Conservation (phyloP, 2,797 vertebrate species). For the Channa striata region DNA sequence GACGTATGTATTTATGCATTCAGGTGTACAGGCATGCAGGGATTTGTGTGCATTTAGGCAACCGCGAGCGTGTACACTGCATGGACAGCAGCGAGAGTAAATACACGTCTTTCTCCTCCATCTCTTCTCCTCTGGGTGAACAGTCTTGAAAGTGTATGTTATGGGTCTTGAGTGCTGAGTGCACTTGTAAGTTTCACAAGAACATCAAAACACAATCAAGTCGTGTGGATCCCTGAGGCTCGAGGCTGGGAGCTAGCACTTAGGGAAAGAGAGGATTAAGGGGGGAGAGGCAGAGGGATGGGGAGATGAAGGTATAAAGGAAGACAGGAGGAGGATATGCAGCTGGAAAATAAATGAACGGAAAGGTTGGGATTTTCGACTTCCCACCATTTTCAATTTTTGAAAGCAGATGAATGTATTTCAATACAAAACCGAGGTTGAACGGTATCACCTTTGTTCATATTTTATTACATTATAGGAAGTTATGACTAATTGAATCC, state of each 20-base stretch:
- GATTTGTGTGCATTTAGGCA: conserved; percentile 44
- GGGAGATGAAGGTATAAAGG: conserved; percentile 33
- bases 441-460: conserved; percentile 27
- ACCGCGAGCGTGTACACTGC: conserved; percentile 23
- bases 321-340: conserved; percentile 22
- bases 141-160: conserved; percentile 92
- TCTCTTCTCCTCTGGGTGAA: conserved; percentile 64
- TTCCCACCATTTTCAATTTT: conserved; percentile 20
- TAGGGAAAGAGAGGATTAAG: conserved; percentile 68
- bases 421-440: conserved; percentile 25
- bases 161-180: conserved; percentile 92
- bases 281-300: conserved; percentile 17
- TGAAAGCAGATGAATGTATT: conserved; percentile 11
- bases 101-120: conserved; percentile 44
- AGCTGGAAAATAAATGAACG: conserved; percentile 34
- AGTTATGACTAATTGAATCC: conserved; percentile 51
- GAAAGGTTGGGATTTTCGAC: conserved; percentile 28
- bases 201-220: conserved; percentile 98
- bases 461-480: conserved; percentile 23
- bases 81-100: conserved; percentile 54
- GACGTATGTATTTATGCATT: conserved; percentile 12
- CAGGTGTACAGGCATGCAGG: conserved; percentile 15
- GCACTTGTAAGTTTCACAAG: conserved; percentile 89
- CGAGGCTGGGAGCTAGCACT: conserved; percentile 72
- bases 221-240: conserved; percentile 85